Base-by-base conservation (phyloP, 2,888 invertebrate species). In the Tillus elongatus region DNA sequence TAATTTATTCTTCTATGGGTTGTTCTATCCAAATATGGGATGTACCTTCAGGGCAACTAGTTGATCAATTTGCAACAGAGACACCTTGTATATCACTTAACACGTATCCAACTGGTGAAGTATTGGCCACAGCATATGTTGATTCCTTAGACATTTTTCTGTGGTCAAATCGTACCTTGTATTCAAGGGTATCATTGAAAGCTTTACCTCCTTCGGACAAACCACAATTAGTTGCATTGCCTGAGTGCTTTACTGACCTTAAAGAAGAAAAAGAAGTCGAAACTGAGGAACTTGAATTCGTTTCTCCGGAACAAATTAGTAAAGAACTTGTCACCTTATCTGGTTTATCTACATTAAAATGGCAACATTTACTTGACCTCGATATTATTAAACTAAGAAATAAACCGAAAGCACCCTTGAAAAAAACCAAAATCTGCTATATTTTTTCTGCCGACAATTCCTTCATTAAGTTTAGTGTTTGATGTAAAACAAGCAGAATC, bases 11-110 rank as follows among this genome's bases (percentile, higher is more conserved):
- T 0, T 80, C 88, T 2, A 86, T 89, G 83, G 93, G 96, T 60
- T 82, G 84, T 39, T 81, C 86, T 0, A 77, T 97, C 27, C 77
- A 89, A 54, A 85, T 87, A 0, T 98, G 96, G 93, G 93, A 98
- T 60, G 79, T 98, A 51, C 86, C 88, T 0, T 82, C 84, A 4
- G 78, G 81, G 1, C 79, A 82, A 58, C 68, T 88, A 52, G 75
- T 89, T 15, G 87, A 88, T 58, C 76, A 84, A 51, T 87, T 83
- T 55, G 57, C 79, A 73, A 73, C 87, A 10, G 80, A 86, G 42
- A 74, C 79, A 8, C 83, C 93, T 0, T 90, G 92, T 44, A 79
- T 82, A 1, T 90, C 90, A 0, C 60, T 98, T 10, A 74, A 79
- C 32, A 82, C 97, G 74, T 95, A 95, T 0, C 89, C 92, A 0